Evolutionary conservation across 1,140 invertebrate species (phyloP), one percentile per base, ranked within the genome.

Genomic region (Eurytemora carolleeae): DNA sequence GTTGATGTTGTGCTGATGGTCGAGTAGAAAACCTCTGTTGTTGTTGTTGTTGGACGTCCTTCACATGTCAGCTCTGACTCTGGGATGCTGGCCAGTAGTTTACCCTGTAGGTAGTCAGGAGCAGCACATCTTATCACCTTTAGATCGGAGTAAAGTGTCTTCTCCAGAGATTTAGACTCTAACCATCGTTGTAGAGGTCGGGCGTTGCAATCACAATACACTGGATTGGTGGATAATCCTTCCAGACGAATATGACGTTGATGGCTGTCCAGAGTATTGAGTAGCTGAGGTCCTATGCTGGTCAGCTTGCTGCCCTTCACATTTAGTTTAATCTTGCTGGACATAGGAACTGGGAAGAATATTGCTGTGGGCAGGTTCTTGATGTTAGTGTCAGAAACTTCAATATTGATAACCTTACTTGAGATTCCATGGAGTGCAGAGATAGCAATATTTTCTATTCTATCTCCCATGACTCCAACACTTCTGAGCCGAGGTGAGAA

Each of bases 331-430:
- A 92, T 79, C 60, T 80, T 78, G 0, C 85, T 86, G 2, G 87
- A 92, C 67, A 86, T 78, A 1, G 89, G 89, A n/a, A 93, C 78
- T 0, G 87, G 85, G 67, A 90, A 87, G 57, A 93, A 79, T 20
- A 92, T 68, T 1, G 86, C 81, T 2, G 85, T 81, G 1, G 86
- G 85, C 63, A 92, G 73, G 0, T 76, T 74, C 24, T 78, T 79
- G 1, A 92, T 69, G 1, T 84, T 87, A 1, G 87, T 90, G 68
- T 90, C 86, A 17, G 79, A 77, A 15, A 93, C 70, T 56, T 79
- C 76, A 16, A 93, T 78, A 1, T 74, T 75, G n/a, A 92, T 76
- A 12, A 77, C 69, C 17, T 77, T 77, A 24, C 77, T 79, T 65
- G 86, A 83, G 1, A 92, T 63, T 63, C 70, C 69, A 0, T 84